phyloP scores from a whole-genome alignment of 2,888 invertebrate genomes.

The Epinotia brunnichana region DNA sequence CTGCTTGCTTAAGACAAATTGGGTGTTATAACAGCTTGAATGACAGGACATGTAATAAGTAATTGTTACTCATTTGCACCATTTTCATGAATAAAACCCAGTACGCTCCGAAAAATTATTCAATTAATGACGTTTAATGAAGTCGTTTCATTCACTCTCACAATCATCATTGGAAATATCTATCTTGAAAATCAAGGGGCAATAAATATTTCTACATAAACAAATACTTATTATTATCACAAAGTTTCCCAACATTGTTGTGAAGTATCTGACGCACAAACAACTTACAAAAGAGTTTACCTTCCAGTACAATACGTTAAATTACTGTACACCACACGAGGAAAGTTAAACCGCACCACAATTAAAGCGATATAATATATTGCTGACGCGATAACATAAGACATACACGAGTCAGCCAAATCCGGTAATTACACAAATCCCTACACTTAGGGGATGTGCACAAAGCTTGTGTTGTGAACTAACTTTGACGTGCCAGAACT shows the following conservation, averaged over 20 bases:
- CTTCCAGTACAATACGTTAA: neutral
- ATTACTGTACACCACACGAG: conserved; percentile 6
- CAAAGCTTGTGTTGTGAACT: neutral
- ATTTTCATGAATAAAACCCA: neutral
- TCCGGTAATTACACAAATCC: conserved; percentile 34
- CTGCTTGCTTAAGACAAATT: too few relatives aligned
- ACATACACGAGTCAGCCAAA: conserved; percentile 32
- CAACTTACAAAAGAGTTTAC: neutral
- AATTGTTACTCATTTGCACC: neutral
- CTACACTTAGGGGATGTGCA: conserved; percentile 11
- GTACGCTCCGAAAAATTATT: neutral
- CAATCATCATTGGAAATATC: neutral
- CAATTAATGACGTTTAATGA: neutral
- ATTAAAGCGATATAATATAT: conserved; percentile 30
- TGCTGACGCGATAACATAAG: conserved; percentile 24
- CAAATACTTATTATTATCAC: neutral
- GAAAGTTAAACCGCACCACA: conserved; percentile 27
- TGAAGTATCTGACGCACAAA: neutral
- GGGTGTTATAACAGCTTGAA: too few relatives aligned
- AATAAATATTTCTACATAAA: neutral
- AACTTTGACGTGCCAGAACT: neutral
- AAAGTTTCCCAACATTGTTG: neutral
- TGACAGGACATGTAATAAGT: too few relatives aligned
- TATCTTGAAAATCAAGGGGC: neutral
- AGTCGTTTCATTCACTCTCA: neutral